These are phyloP conservation scores for Phallusia fumigata DNA, from an alignment of 23 tunicate genomes.

Conservation along the genomic window DNA sequence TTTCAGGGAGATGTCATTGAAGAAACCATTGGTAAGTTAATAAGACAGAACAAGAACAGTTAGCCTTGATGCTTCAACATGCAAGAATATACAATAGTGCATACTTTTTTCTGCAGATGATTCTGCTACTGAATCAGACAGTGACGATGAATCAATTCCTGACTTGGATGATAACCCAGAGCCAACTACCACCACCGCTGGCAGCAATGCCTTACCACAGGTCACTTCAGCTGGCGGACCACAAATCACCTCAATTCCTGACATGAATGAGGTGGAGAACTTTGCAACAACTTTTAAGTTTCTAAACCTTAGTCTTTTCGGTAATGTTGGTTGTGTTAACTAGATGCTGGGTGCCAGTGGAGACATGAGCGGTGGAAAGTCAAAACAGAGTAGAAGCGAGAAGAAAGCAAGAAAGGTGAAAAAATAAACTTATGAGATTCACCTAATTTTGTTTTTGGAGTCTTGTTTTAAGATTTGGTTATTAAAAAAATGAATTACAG, in stretches of 20 bases:
- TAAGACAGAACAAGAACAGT: no score
- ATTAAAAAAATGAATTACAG: slow-evolving; percentile 31
- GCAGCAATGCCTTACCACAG: slow-evolving; percentile 12
- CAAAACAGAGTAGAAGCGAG: slow-evolving; percentile 82
- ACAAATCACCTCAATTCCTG: slow-evolving; percentile 39
- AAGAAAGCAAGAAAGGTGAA: slow-evolving; percentile 91
- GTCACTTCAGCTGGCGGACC: slow-evolving; percentile 11
- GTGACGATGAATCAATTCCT: slow-evolving; percentile 88
- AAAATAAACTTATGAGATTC: not conserved
- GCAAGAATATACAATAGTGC: no score
- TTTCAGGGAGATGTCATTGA: slow-evolving; percentile 5
- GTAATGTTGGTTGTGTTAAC: not conserved
- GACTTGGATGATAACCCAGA: slow-evolving; percentile 51
- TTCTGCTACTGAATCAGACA: slow-evolving; percentile 77
- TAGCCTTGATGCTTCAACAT: no score
- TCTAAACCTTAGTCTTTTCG: not conserved
- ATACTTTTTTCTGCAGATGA: slow-evolving; percentile 1
- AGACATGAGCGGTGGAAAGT: slow-evolving; percentile 39
- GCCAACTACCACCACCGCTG: slow-evolving; percentile 34
- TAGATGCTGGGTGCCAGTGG: slow-evolving; percentile 77
- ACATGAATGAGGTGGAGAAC: slow-evolving; percentile 39
- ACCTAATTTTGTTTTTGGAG: no score
- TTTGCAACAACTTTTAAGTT: not conserved
- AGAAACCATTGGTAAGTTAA: slow-evolving; percentile 2
- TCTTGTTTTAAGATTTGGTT: no score